Evolutionary conservation across 2,113 vertebrate genomes (phyloP), one percentile per base, ranked within the genome.

Genomic region (Gorsachius goisagi): DNA sequence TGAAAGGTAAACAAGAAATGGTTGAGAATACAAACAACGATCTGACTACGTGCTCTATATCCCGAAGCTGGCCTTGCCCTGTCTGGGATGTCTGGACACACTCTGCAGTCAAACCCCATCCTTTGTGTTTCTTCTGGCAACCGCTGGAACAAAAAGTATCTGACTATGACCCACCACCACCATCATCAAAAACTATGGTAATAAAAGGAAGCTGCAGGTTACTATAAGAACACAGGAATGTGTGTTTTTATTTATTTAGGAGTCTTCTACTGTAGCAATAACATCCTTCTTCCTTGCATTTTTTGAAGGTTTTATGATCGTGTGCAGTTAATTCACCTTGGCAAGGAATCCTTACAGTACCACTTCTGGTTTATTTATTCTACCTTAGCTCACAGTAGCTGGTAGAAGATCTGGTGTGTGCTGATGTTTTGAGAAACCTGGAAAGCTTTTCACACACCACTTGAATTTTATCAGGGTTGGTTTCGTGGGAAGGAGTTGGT

Each of bases 121-220:
- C 37, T 90, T 92, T 78, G 15, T 73, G n/a, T 91, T 96, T 95
- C 63, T 91, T 95, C 83, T 94, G 90, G 72, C 55, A 92, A 28
- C 21, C 4, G 22, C 17, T 41, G 64, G 30, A 80, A 73, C 11
- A 49, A 68, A 71, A 94, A 32, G 5, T 37, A 66, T 44, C 44
- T 72, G 80, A 78, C 32, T 84, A 11, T 77, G 75, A 80, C 7
- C 9, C 7, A 73, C 9, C 19, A 56, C 20, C 13, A 66, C 5
- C 15, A 41, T 32, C 6, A 63, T 37, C 5, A 94, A 76, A 83
- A 79, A 15, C 11, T 2, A 1, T 18, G 26, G 52, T 30, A 77
- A 60, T 24, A 92, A 85, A 77, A 95, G 19, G 59, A 96, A 84
- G 50, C 17, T 12, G 15, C 20, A 78, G 11, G 13, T 69, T 89